Base-by-base conservation (phyloP, 2,888 invertebrate species). In the Lepidochitona cinerea region DNA sequence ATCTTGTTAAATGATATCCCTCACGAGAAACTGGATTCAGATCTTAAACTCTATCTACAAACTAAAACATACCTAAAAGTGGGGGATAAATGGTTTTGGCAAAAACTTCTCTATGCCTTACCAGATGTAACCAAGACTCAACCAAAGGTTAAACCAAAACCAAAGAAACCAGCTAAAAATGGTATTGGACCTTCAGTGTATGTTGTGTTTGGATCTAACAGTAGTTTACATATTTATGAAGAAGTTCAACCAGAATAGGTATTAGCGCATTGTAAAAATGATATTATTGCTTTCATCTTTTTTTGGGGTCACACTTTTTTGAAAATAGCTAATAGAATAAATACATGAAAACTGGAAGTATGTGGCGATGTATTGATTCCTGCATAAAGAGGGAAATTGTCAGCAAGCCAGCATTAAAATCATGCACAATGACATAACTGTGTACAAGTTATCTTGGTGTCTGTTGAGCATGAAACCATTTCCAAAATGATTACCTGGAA, bases 71-170 rank as follows among this genome's bases (percentile, higher is more conserved):
- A 70, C 29, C 35, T 70, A 33, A 29, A 41, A 29, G 14, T 2
- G 32, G 70, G 37, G 14, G 70, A 70, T 32, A 32, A 32, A 53
- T 53, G 54, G 54, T 54, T 70, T 35, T 70, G 70, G 70, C 18
- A 52, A n/a, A 70, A 70, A 29, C 23, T 70, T 2, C 9, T 1
- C 18, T 70, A 54, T 54, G 70, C 70, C 12, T 36, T 70, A n/a
- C 70, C 70, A 41, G 68, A 68, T 23, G 29, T 6, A 37, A 2
- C 2, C 4, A 68, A 41, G 18, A 41, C 41, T 41, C 41, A 41
- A 18, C 23, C 23, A 59, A 59, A 29, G 4, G 3, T 29, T 4
- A 59, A 59, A 32, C 23, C 14, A 32, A 59, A 59, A 32, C 23
- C 23, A 59, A 59, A 59, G 32, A 37, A 66, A 7, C n/a, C 35